A percentile compares a stretch with the other conserved stretches of the same genome.
Conservation (phyloP, 2,113 vertebrate species). For the Lagopus leucura region DNA sequence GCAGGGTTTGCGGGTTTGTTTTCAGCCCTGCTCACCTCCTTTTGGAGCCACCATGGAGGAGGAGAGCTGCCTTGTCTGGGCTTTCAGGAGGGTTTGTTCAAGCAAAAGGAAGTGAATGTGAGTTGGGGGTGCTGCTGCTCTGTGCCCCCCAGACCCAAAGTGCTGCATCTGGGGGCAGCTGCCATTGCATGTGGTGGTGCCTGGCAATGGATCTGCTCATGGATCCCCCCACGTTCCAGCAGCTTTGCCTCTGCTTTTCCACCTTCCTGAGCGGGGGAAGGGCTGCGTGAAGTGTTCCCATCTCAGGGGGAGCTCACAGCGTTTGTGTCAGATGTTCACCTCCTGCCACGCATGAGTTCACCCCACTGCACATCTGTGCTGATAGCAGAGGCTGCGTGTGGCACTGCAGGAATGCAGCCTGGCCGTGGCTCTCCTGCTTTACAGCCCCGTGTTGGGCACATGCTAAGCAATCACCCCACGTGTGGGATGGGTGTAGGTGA, state of each 20-base stretch:
- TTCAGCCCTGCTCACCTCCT: not conserved
- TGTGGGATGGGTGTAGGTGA: fast-evolving
- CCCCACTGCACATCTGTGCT: not conserved
- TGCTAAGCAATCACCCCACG: not conserved
- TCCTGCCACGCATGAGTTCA: too few species aligned
- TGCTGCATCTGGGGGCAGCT: too few species aligned
- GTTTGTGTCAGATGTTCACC: not conserved
- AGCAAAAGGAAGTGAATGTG: not conserved
- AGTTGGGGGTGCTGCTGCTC: not conserved
- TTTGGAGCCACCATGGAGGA: not conserved
- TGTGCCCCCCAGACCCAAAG: not conserved
- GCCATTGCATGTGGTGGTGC: fast-evolving
- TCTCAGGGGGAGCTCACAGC: not conserved
- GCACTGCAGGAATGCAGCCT: not conserved
- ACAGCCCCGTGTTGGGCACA: fast-evolving
- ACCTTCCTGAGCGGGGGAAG: not conserved
- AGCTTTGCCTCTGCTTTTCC: fast-evolving
- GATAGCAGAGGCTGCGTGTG: fast-evolving
- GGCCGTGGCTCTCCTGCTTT: not conserved
- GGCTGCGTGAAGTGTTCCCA: fast-evolving
- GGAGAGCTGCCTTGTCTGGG: not conserved
- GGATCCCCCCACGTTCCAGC: fast-evolving
- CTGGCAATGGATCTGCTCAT: fast-evolving
- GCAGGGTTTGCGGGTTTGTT: too few species aligned
- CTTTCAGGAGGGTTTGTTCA: not conserved